Evolutionary conservation across 1,140 invertebrate genomes (phyloP).

Genomic region (Protaetia brevitarsis): DNA sequence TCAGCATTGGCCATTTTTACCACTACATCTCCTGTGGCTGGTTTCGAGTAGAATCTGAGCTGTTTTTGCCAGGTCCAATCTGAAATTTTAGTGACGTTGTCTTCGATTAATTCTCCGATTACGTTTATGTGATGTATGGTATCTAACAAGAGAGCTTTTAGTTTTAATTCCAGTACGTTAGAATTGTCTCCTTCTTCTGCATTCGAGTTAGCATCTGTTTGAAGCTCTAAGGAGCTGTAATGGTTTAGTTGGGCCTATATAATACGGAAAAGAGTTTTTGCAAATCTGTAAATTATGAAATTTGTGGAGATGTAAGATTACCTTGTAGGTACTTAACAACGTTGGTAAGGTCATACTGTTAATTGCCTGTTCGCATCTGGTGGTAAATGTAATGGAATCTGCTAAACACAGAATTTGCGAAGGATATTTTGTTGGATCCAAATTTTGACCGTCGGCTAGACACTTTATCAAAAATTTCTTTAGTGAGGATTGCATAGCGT

Average conservation of each 20-base stretch:
- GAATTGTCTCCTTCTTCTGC: constrained; percentile 37
- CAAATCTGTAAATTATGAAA: neutral
- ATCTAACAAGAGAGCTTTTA: constrained; percentile 82
- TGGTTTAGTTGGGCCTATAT: constrained; percentile 58
- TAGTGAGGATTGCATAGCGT: constrained; percentile 80
- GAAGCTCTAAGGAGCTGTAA: constrained; percentile 59
- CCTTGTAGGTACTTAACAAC: constrained; percentile 45
- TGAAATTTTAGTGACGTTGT: constrained; percentile 59
- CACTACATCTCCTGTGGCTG: constrained; percentile 55
- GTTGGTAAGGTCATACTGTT: constrained; percentile 58
- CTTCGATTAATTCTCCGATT: constrained; percentile 70
- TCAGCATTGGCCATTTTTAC: constrained; percentile 83
- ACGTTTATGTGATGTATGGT: constrained; percentile 87
- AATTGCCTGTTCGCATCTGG: constrained; percentile 79
- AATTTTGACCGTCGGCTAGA: constrained; percentile 57
- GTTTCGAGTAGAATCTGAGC: constrained; percentile 64
- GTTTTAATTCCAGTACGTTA: constrained; percentile 61
- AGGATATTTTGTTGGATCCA: constrained; percentile 76
- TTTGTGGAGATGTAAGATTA: too few species aligned
- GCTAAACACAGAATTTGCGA: constrained; percentile 78
- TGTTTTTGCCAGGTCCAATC: constrained; percentile 97
- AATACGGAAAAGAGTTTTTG: too few species aligned
- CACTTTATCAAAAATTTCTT: constrained; percentile 67
- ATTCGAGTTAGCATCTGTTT: constrained; percentile 25
- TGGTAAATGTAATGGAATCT: constrained; percentile 75